Conservation (phyloP, 2,888 invertebrate species). For the Limnephilus lunatus region DNA sequence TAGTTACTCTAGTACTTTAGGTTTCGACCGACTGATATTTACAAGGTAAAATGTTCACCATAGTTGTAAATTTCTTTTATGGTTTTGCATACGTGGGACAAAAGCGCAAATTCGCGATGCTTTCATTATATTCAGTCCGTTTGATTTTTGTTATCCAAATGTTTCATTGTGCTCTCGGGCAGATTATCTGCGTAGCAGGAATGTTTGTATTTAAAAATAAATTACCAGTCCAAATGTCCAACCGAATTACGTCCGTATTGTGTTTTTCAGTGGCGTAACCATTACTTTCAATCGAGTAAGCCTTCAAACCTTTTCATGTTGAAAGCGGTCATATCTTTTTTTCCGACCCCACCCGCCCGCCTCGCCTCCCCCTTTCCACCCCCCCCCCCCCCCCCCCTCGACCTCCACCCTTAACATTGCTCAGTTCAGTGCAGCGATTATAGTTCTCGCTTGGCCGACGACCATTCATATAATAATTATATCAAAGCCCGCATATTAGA, state of each 20-base stretch:
- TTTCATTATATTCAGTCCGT: slow-evolving; percentile 25
- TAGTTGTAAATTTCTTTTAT: neutral
- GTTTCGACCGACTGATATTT: neutral
- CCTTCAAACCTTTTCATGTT: slow-evolving; percentile 63
- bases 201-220: slow-evolving; percentile 41
- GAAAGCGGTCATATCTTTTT: slow-evolving; percentile 56
- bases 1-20: too few species aligned
- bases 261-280: slow-evolving; percentile 56
- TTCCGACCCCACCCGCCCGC: slow-evolving; percentile 22
- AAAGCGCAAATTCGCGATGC: neutral
- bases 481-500: slow-evolving; percentile 64
- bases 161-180: slow-evolving; percentile 2
- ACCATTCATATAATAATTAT: slow-evolving; percentile 64
- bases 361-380: slow-evolving; percentile 6
- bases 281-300: slow-evolving; percentile 64
- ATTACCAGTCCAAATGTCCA: slow-evolving; percentile 52
- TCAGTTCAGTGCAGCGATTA: slow-evolving; percentile 65
- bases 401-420: slow-evolving; percentile 57
- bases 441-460: slow-evolving; percentile 62
- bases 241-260: slow-evolving; percentile 46
- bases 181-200: slow-evolving; percentile 11
- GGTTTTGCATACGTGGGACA: neutral
- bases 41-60: neutral
- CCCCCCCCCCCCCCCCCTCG: slow-evolving; percentile 32
- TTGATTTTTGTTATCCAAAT: slow-evolving; percentile 35